These are phyloP conservation scores for Atrichornis clamosus DNA, from an alignment of 2,113 vertebrate genomes.

Conservation along the genomic window DNA sequence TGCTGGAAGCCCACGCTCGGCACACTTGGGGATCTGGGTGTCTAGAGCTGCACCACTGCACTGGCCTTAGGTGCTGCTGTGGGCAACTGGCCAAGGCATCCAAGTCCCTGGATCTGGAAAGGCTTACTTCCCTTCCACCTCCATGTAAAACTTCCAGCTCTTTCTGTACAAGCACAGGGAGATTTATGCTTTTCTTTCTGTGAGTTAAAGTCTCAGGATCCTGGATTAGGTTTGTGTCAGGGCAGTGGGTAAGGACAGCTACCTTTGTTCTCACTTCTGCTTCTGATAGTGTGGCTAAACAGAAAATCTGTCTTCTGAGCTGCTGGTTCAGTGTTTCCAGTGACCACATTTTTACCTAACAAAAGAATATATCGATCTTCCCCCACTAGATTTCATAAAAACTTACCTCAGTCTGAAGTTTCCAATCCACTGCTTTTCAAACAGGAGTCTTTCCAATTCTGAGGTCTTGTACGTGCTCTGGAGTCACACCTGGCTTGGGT, in stretches of 20 bases:
- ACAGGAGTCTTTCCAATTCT: not conserved
- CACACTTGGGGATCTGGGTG: not conserved
- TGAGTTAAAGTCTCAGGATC: not conserved
- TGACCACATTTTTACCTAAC: not conserved
- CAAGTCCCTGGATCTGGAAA: not conserved
- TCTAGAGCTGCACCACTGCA: fast-evolving
- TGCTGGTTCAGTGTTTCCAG: not conserved
- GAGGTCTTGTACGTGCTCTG: fast-evolving
- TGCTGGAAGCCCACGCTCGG: not conserved
- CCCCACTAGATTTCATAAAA: not conserved
- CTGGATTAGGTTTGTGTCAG: not conserved
- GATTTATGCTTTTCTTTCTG: not conserved
- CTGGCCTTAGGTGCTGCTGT: not conserved
- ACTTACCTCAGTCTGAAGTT: not conserved
- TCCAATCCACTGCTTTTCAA: not conserved
- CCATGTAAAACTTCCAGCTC: not conserved
- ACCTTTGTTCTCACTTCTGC: not conserved
- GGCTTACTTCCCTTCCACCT: not conserved
- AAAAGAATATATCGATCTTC: slow-evolving; percentile 7
- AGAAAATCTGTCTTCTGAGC: not conserved
- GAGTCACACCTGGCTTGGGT: not conserved
- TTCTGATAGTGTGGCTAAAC: not conserved
- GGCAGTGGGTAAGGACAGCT: not conserved
- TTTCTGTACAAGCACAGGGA: not conserved
- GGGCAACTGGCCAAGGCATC: not conserved